Evolutionary conservation across 1,140 invertebrate species (phyloP).

Genomic region (Cotesia glomerata): DNA sequence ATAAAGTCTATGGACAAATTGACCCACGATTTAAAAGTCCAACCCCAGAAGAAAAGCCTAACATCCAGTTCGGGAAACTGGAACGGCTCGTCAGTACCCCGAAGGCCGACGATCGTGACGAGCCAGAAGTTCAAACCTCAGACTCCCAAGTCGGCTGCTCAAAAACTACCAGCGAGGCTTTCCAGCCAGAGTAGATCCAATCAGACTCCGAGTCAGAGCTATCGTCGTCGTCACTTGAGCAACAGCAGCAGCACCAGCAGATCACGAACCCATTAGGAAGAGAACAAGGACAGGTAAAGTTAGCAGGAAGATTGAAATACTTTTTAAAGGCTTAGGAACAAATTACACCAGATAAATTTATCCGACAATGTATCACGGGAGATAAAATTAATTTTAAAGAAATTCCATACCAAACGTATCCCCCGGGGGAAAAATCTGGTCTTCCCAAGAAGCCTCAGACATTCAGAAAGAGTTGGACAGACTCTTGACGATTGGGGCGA

Average conservation of each 20-base stretch:
- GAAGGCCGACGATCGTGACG: slow-evolving; percentile 2
- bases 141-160: neutral
- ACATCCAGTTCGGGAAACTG: slow-evolving; percentile 4
- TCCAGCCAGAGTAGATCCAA: neutral
- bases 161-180: neutral
- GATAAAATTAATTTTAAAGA: slow-evolving; percentile 3
- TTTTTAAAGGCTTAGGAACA: neutral
- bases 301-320: neutral
- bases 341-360: slow-evolving; percentile 10
- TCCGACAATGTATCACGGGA: slow-evolving; percentile 6
- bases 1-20: slow-evolving; percentile 5
- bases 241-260: neutral
- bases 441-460: neutral
- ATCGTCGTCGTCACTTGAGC: neutral
- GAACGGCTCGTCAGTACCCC: slow-evolving; percentile 8
- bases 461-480: neutral
- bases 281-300: neutral
- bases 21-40: neutral
- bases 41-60: neutral
- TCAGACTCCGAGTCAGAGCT: neutral
- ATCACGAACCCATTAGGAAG: slow-evolving; percentile 45
- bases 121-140: neutral
- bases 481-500: neutral
- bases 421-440: neutral
- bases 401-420: neutral